Conservation (phyloP, 1,140 invertebrate genomes). For the Cyrtorhinus lividipennis region DNA sequence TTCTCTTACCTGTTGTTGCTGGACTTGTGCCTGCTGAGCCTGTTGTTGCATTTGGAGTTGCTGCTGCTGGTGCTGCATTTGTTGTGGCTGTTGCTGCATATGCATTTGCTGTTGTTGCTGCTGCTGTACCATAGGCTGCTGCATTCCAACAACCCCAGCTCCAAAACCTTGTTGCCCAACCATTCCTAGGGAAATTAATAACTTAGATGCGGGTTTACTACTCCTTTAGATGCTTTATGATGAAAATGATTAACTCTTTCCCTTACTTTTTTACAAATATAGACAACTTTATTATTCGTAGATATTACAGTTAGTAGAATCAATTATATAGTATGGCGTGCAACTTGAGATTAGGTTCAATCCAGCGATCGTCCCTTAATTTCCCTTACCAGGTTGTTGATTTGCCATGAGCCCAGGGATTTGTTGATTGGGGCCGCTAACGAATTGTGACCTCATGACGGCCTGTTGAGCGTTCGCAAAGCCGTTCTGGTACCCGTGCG, state of each 20-base stretch:
- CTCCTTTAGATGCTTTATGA: no score
- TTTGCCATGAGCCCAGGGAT: conserved; percentile 38
- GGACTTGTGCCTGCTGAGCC: conserved; percentile 16
- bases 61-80: conserved; percentile 21
- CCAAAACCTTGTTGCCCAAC: conserved; percentile 22
- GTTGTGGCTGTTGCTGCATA: conserved; percentile 20
- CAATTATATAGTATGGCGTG: no score
- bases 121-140: conserved; percentile 20
- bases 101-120: conserved; percentile 22
- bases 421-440: conserved; percentile 32
- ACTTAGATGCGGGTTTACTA: no score
- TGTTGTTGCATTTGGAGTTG: conserved; percentile 22
- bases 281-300: no score
- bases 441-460: conserved; percentile 39
- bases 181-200: no score
- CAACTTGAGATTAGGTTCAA: neutral
- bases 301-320: no score
- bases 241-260: no score
- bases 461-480: conserved; percentile 39
- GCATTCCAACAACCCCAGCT: conserved; percentile 23
- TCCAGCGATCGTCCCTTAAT: no score
- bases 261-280: no score
- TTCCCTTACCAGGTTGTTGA: conserved; percentile 30
- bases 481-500: conserved; percentile 40
- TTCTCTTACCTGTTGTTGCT: neutral